phyloP scores from a whole-genome alignment of 2,888 invertebrate species.

The Phrixothrix hirtus region DNA sequence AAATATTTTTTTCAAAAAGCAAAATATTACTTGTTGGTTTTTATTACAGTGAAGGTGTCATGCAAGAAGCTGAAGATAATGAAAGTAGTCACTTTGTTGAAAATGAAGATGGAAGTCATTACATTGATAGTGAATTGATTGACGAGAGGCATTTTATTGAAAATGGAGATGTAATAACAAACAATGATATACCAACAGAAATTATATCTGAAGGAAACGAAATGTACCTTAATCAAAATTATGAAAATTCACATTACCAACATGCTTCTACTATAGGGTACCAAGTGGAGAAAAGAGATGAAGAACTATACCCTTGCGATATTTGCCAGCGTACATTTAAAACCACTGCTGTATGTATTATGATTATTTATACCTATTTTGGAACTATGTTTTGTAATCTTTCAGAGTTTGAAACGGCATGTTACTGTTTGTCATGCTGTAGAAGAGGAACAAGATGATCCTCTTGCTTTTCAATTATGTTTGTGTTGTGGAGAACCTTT shows the following conservation, averaged over 20 bases:
- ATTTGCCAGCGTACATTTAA: constrained; percentile 47
- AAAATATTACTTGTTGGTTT: too few relatives aligned
- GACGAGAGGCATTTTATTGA: too few relatives aligned
- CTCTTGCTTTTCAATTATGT: constrained; percentile 56
- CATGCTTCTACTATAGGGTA: not conserved
- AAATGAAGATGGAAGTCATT: not conserved
- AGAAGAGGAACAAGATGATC: constrained; percentile 45
- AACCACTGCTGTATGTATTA: constrained; percentile 45
- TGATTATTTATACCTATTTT: not conserved
- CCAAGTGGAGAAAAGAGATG: constrained; percentile 16
- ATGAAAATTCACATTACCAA: not conserved
- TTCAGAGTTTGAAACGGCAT: constrained; percentile 54
- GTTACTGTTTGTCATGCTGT: constrained; percentile 47
- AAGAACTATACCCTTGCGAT: constrained; percentile 42
- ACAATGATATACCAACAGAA: too few relatives aligned
- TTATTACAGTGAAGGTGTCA: too few relatives aligned
- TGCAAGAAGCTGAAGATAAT: too few relatives aligned
- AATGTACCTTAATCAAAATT: not conserved
- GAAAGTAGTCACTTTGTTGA: too few relatives aligned
- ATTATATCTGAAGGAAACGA: not conserved
- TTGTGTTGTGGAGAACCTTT: constrained; percentile 64
- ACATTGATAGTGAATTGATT: not conserved
- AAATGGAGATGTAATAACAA: too few relatives aligned
- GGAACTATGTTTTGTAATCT: constrained; percentile 18
- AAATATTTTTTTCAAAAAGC: too few relatives aligned